Evolutionary conservation across 1,140 invertebrate genomes (phyloP), one percentile per base, ranked within the genome.

Genomic region (Meloidogyne chitwoodi): DNA sequence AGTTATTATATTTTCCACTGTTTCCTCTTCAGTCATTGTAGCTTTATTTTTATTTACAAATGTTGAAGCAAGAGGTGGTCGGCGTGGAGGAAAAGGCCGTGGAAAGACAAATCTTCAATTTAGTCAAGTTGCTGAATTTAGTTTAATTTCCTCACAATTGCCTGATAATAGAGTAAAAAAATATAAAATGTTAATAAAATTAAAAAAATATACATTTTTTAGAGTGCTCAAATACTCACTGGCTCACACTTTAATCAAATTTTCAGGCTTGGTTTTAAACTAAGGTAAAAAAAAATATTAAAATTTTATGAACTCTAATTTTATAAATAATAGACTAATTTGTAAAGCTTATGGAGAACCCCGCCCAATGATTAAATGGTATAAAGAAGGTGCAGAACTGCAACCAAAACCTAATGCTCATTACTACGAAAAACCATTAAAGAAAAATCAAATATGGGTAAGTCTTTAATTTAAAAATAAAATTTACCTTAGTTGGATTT

Each of bases 51-150:
- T 76, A 31, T 27, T 31, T 41, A 44, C 41, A 61, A 31, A 31
- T 34, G 74, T 79, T n/a, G 73, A 85, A 71, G 67, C 75, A 19
- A 77, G 85, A 77, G 85, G 85, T 48, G 85, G 85, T 22, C 72
- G 85, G 38, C 75, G 85, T 24, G 83, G 83, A 41, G 85, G 84
- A 19, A 87, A 86, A 74, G 85, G 85, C 22, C 86, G 84, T 68
- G 85, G 85, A 44, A 86, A 86, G 61, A 83, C 76, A 34, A 87
- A 87, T 68, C 76, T 86, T 62, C 85, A 86, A 78, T 86, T 86
- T 74, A 82, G 85, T 5, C 85, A 86, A 74, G 85, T 86, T 69
- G 85, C 85, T 19, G 85, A 86, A 70, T 86, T 86, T 75, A 87
- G 86, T 26, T 74, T 86, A 64, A 84, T 86, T 69, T 82, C 87